Conservation (phyloP, 2,797 vertebrate genomes). For the Dermochelys coriacea region DNA sequence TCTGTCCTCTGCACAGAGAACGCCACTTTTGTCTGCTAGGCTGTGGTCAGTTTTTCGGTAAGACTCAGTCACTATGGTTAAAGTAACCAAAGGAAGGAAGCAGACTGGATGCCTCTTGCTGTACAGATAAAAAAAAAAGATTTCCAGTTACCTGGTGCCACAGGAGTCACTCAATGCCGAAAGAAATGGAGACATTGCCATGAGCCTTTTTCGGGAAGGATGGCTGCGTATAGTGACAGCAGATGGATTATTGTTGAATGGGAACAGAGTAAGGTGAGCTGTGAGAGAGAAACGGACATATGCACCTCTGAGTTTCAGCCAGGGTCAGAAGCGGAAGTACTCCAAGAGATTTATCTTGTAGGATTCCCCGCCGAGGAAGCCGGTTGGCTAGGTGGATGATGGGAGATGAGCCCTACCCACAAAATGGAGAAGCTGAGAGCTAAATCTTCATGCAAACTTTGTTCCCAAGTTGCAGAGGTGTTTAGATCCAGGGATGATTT, state of each 20-base stretch:
- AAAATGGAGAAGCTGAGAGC: background rate
- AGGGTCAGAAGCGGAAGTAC: background rate
- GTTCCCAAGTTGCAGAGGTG: rapidly evolving
- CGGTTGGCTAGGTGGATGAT: rapidly evolving
- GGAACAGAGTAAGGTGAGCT: rapidly evolving
- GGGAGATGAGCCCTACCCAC: background rate
- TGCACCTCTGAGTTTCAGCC: rapidly evolving
- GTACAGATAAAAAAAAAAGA: background rate
- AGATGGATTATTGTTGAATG: rapidly evolving
- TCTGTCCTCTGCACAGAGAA: rapidly evolving
- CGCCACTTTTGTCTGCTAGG: slow-evolving; percentile 24
- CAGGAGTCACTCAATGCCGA: background rate
- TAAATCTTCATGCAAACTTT: rapidly evolving
- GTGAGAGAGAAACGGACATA: background rate
- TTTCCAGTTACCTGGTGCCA: slow-evolving; percentile 23
- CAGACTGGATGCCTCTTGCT: slow-evolving; percentile 44
- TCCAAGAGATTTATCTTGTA: rapidly evolving
- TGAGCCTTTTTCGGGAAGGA: rapidly evolving
- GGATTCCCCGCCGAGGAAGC: rapidly evolving
- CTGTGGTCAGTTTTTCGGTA: slow-evolving; percentile 76
- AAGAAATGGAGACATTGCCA: background rate
- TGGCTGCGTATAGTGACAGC: rapidly evolving
- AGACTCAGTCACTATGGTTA: slow-evolving; percentile 72
- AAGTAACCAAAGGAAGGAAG: slow-evolving; percentile 79
- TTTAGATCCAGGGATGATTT: background rate